Evolutionary conservation across 1,140 invertebrate genomes (phyloP).

Genomic region (Eumaeus atala): DNA sequence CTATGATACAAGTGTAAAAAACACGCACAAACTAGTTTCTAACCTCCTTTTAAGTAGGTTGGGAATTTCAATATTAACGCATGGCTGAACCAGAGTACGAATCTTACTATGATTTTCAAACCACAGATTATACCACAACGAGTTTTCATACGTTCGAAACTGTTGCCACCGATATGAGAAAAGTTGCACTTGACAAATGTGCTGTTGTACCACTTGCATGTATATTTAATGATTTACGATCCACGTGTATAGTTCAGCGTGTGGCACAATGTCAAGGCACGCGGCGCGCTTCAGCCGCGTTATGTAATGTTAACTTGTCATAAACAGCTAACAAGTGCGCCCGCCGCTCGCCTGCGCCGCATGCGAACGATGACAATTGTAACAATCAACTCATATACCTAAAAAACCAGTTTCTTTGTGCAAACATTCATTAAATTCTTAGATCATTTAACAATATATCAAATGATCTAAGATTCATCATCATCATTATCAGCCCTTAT

Average conservation of each 20-base stretch:
- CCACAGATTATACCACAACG: neutral
- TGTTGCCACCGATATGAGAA: slow-evolving; percentile 3
- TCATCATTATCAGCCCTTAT: too few species aligned
- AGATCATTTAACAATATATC: too few species aligned
- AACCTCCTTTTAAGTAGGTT: slow-evolving; percentile 8
- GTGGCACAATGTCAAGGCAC: slow-evolving; percentile 67
- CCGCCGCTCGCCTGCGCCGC: too few species aligned
- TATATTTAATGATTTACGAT: slow-evolving; percentile 51
- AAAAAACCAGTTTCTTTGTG: too few species aligned
- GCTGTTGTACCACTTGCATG: slow-evolving; percentile 27
- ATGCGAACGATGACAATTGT: too few species aligned
- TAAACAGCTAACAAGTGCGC: too few species aligned
- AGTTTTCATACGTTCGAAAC: too few species aligned
- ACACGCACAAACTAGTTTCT: slow-evolving; percentile 6
- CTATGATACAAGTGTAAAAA: slow-evolving; percentile 1
- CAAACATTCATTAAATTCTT: too few species aligned
- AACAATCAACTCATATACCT: too few species aligned
- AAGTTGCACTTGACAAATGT: slow-evolving; percentile 7
- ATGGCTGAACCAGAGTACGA: neutral
- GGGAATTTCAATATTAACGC: slow-evolving; percentile 9
- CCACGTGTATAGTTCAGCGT: slow-evolving; percentile 54
- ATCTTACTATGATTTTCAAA: neutral
- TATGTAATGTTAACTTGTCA: slow-evolving; percentile 61
- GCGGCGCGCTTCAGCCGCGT: slow-evolving; percentile 43
- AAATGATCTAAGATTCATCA: too few species aligned